These are phyloP conservation scores for Malthinus seriepunctatus DNA, from an alignment of 2,888 invertebrate species.

Conservation along the genomic window DNA sequence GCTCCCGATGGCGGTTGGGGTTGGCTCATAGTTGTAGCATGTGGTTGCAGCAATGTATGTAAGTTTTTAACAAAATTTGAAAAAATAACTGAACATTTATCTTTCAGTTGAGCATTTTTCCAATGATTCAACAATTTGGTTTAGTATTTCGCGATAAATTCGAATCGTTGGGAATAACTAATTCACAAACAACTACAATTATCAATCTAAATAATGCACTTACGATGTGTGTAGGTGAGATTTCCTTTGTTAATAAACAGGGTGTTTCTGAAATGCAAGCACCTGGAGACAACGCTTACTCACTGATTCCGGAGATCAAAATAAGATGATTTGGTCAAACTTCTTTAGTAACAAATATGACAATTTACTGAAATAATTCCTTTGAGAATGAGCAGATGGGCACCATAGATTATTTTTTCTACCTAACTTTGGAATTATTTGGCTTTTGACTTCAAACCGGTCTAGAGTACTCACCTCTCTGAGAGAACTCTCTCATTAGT, in stretches of 20 bases:
- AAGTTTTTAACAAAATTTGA: background rate
- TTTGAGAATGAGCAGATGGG: too few relatives aligned
- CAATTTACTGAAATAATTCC: too few relatives aligned
- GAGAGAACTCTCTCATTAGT: too few relatives aligned
- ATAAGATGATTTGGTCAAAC: too few relatives aligned
- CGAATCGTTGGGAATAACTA: constrained; percentile 61
- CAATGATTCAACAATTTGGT: constrained; percentile 73
- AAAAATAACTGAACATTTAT: background rate
- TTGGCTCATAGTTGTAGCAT: constrained; percentile 73
- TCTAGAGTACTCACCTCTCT: too few relatives aligned
- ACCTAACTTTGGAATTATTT: too few relatives aligned
- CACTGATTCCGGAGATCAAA: background rate
- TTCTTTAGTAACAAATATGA: too few relatives aligned
- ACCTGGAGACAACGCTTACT: too few relatives aligned
- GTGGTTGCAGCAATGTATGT: constrained; percentile 74
- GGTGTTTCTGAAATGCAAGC: background rate
- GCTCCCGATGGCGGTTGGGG: constrained; percentile 81
- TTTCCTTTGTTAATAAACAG: constrained; percentile 2
- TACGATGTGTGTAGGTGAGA: constrained; percentile 69
- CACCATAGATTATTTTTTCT: too few relatives aligned
- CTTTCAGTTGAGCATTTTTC: constrained; percentile 66
- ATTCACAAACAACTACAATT: constrained; percentile 70
- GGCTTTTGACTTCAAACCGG: too few relatives aligned
- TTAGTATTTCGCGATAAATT: constrained; percentile 71
- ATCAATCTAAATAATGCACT: constrained; percentile 74